Conservation (phyloP, 2,797 vertebrate genomes). For the Linurgus olivaceus region DNA sequence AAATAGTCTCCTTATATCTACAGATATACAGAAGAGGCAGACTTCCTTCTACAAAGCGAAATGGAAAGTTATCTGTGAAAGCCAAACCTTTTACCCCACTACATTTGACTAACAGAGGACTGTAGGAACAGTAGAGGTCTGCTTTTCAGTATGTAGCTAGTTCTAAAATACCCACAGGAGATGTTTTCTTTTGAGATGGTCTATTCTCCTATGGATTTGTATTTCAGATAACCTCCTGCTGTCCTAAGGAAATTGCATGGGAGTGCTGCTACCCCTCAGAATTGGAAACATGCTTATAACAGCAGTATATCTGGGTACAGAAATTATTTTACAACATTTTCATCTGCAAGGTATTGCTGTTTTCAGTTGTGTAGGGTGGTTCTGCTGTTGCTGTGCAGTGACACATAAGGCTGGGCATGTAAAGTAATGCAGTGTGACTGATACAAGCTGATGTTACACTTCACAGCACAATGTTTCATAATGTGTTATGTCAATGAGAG, state of each 20-base stretch:
- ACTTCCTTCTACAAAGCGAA: background rate
- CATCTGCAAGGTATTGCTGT: background rate
- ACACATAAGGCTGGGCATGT: conserved; percentile 10
- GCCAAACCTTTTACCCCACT: background rate
- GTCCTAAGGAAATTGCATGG: background rate
- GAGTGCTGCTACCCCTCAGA: background rate
- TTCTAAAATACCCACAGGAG: background rate
- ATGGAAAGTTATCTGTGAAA: background rate
- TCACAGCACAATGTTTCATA: conserved; percentile 56
- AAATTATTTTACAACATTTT: background rate
- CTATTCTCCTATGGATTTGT: background rate
- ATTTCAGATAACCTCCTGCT: background rate
- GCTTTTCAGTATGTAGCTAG: background rate
- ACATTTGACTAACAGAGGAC: background rate
- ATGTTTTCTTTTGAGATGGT: background rate
- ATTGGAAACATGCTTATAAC: background rate
- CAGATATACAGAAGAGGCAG: background rate
- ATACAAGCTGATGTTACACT: conserved; percentile 68
- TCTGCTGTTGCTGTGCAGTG: background rate
- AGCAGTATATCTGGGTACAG: background rate
- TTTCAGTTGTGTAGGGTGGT: background rate
- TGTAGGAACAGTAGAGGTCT: background rate
- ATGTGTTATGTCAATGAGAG: conserved; percentile 48
- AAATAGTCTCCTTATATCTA: background rate
- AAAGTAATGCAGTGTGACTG: conserved; percentile 62